Evolutionary conservation across 2,888 invertebrate genomes (phyloP).

Genomic region (Augiades crinisus): DNA sequence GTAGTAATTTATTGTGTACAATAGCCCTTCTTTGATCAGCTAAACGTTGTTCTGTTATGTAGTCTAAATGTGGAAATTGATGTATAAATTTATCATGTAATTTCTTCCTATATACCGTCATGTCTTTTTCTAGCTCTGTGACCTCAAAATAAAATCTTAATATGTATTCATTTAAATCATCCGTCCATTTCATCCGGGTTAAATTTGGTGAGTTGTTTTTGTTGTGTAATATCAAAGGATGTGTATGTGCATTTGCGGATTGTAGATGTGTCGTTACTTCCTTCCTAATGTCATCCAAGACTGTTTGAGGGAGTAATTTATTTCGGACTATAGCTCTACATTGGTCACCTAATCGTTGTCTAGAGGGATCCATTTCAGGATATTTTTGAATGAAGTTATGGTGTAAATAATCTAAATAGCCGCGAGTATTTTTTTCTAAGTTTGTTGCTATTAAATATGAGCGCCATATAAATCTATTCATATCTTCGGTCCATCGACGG

Average conservation of each 20-base stretch:
- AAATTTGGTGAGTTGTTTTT: not conserved
- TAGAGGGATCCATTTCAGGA: not conserved
- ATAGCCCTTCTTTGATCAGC: not conserved
- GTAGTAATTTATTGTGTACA: not conserved
- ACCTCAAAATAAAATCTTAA: not conserved
- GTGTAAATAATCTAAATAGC: not conserved
- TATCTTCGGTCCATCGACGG: conserved; percentile 7
- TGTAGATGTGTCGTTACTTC: not conserved
- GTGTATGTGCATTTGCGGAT: not conserved
- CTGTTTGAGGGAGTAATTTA: not conserved
- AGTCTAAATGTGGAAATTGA: not conserved
- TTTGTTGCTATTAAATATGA: conserved; percentile 1
- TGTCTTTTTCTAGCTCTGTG: not conserved
- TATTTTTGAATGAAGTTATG: not conserved
- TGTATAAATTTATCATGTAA: not conserved
- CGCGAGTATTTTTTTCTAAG: not conserved
- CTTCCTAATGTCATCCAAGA: not conserved
- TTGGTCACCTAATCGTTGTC: not conserved
- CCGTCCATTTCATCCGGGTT: not conserved
- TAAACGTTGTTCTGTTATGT: not conserved
- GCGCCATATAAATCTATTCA: conserved; percentile 5
- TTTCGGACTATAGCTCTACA: conserved; percentile 5
- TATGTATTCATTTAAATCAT: not conserved
- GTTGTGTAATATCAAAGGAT: no score
- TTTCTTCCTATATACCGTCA: not conserved